Percentiles rank a stretch among this genome's conserved stretches.
These are phyloP conservation scores for Deroplatys truncata DNA, from an alignment of 2,888 invertebrate genomes.

Conservation along the genomic window DNA sequence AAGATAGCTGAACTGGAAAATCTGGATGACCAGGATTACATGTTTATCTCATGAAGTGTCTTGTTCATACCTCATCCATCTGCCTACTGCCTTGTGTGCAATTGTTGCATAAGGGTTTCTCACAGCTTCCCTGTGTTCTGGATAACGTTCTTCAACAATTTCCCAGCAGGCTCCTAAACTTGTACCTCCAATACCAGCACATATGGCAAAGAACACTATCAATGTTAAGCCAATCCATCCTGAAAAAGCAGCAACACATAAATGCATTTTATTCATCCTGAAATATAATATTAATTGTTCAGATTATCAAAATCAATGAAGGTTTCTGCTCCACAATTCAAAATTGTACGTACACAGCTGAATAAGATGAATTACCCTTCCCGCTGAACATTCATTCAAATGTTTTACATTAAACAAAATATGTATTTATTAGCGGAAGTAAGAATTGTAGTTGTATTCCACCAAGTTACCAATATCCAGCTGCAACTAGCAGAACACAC, in stretches of 20 bases:
- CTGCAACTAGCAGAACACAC: too few relatives aligned
- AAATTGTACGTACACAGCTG: too few relatives aligned
- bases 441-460: too few relatives aligned
- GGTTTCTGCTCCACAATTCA: too few relatives aligned
- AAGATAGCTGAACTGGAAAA: too few relatives aligned
- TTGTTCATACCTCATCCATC: conserved; percentile 38
- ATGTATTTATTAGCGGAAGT: too few relatives aligned
- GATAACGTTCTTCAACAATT: conserved; percentile 61
- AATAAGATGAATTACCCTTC: too few relatives aligned
- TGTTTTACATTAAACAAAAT: too few relatives aligned
- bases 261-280: background rate
- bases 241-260: conserved; percentile 38
- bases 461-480: too few relatives aligned
- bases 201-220: conserved; percentile 54
- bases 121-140: conserved; percentile 54
- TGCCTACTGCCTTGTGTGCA: conserved; percentile 58
- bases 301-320: background rate
- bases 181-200: conserved; percentile 64
- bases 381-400: too few relatives aligned
- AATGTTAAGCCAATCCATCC: conserved; percentile 64
- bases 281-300: background rate
- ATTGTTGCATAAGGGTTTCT: conserved; percentile 67
- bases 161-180: conserved; percentile 65
- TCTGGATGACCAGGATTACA: background rate
- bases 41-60: background rate